Percentiles rank a stretch among this genome's conserved stretches.
These are phyloP conservation scores for Hylaeus anthracinus DNA, from an alignment of 1,140 invertebrate species.

Conservation along the genomic window DNA sequence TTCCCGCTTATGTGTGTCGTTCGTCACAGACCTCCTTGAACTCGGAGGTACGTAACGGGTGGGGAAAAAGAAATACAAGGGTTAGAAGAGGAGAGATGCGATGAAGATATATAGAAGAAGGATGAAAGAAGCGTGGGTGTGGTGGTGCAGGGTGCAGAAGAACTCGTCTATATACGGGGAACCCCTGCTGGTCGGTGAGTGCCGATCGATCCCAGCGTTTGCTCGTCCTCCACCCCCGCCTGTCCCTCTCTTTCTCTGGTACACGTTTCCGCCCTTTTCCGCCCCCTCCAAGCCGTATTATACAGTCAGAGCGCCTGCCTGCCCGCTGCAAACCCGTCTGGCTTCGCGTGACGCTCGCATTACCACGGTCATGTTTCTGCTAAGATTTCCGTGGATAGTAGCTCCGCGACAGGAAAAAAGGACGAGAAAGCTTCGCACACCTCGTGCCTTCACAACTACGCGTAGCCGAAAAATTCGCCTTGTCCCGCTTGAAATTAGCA, in stretches of 20 bases:
- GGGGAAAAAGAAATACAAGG: background rate
- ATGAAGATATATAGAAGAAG: background rate
- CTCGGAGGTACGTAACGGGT: background rate
- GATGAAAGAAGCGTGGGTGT: constrained; percentile 19
- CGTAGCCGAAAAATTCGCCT: background rate
- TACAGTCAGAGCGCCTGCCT: constrained; percentile 52
- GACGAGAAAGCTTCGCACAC: constrained; percentile 7
- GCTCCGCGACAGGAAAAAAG: constrained; percentile 11
- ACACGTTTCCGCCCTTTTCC: constrained; percentile 30
- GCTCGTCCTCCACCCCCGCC: constrained; percentile 46
- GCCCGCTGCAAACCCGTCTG: constrained; percentile 63
- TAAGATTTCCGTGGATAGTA: constrained; percentile 40
- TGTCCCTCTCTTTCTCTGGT: constrained; percentile 38
- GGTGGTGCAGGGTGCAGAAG: constrained; percentile 43
- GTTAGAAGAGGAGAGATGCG: background rate
- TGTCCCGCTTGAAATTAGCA: constrained; percentile 32
- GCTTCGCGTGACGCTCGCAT: constrained; percentile 48
- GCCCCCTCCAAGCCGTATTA: background rate
- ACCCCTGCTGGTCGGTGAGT: constrained; percentile 58
- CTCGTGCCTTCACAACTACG: background rate
- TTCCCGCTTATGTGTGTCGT: constrained; percentile 51
- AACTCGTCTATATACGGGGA: constrained; percentile 37
- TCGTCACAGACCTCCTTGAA: constrained; percentile 33
- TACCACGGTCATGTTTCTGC: constrained; percentile 44
- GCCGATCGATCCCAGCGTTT: constrained; percentile 69